phyloP scores from a whole-genome alignment of 1,140 invertebrate species.

The Eurosta solidaginis region DNA sequence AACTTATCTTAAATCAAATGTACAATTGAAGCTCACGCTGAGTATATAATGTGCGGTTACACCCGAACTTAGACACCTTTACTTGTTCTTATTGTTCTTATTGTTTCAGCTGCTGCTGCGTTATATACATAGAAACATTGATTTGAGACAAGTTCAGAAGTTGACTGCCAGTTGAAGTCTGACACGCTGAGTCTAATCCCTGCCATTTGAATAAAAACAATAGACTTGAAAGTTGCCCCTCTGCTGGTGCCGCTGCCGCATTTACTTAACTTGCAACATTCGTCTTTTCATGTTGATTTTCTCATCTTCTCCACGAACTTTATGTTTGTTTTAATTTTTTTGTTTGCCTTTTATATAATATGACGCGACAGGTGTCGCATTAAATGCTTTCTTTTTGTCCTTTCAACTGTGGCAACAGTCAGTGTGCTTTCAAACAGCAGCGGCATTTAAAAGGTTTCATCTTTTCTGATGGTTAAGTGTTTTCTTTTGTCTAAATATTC shows the following conservation, averaged over 20 bases:
- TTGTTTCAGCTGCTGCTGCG: not conserved
- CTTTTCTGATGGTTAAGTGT: not conserved
- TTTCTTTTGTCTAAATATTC: not conserved
- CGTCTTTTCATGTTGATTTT: not conserved
- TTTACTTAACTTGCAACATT: not conserved
- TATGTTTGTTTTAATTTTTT: not conserved
- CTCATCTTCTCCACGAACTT: not conserved
- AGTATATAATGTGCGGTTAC: too few relatives aligned
- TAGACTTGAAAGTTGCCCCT: not conserved
- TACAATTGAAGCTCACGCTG: too few relatives aligned
- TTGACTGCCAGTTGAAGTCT: conserved; percentile 13
- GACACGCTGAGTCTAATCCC: conserved; percentile 5
- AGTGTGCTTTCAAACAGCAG: not conserved
- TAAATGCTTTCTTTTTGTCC: not conserved
- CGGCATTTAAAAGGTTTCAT: not conserved
- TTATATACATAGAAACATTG: not conserved
- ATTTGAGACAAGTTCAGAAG: not conserved
- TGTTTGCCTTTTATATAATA: not conserved
- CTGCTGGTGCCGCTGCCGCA: too few relatives aligned
- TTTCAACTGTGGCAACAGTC: not conserved
- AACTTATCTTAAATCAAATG: too few relatives aligned
- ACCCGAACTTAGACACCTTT: too few relatives aligned
- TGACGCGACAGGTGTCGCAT: not conserved
- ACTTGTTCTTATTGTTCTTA: not conserved
- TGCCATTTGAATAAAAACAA: conserved; percentile 23